Percentiles rank a stretch among this genome's conserved stretches.
These are phyloP conservation scores for Dreissena rostriformis DNA, from an alignment of 1,140 invertebrate genomes.

Conservation along the genomic window DNA sequence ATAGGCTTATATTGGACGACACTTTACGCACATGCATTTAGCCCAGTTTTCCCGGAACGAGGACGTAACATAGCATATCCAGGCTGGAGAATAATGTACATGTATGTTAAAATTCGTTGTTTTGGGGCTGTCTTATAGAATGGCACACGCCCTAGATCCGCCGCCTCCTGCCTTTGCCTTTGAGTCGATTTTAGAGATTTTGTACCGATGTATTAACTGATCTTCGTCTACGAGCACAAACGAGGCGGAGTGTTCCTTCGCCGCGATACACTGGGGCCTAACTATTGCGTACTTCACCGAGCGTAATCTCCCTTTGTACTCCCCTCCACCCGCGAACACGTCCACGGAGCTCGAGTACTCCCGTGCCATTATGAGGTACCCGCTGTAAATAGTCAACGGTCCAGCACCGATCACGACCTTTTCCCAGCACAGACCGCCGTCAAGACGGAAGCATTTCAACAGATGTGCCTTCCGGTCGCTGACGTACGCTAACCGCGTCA, in stretches of 20 bases:
- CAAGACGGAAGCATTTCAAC: conserved; percentile 40
- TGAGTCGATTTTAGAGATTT: not conserved
- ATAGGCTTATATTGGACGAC: too few species aligned
- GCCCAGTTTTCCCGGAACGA: too few species aligned
- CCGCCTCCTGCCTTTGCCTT: too few species aligned
- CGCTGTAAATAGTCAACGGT: conserved; percentile 10
- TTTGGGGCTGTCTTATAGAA: too few species aligned
- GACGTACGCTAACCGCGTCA: conserved; percentile 39
- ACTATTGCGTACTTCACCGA: conserved; percentile 21
- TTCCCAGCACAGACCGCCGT: conserved; percentile 42
- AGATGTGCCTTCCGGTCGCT: conserved; percentile 26
- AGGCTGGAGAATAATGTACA: too few species aligned
- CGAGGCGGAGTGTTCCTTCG: not conserved
- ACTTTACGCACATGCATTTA: too few species aligned
- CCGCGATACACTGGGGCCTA: conserved; percentile 6
- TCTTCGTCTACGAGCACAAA: conserved; percentile 38
- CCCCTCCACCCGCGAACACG: conserved; percentile 3
- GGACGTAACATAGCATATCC: too few species aligned
- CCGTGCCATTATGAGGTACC: conserved; percentile 35
- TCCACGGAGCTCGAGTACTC: conserved; percentile 32
- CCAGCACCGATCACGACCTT: conserved; percentile 27
- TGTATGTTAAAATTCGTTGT: too few species aligned
- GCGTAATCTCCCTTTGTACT: conserved; percentile 29
- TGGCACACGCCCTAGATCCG: too few species aligned
- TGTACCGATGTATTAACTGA: conserved; percentile 31